Base-by-base conservation (phyloP, 2,888 invertebrate genomes). In the Diplolepis rosae region DNA sequence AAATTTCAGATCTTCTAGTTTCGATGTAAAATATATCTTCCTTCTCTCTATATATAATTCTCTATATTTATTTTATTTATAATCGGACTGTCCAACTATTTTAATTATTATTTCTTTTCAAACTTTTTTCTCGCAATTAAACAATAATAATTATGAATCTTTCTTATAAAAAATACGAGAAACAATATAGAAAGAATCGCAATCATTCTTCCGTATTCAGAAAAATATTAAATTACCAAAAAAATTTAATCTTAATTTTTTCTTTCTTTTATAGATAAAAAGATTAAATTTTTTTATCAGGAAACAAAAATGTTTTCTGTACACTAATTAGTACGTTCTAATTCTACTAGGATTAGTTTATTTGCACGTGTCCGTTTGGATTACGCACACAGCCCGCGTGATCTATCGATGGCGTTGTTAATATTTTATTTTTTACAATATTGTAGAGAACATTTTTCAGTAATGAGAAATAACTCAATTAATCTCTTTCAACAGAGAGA, bases 21-120 rank as follows among this genome's bases (percentile, higher is more conserved):
- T 70, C 68, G 70, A 68, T 72, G 71, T 77, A 79, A 82, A 80
- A 77, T 72, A 48, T 70, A 71, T 45, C 32, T 79, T 56, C 68
- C 74, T 77, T 74, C 52, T 72, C 68, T 71, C 70, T 54, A 28
- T 65, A 30, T 73, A 68, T 69, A 68, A 68, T 70, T 75, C 61
- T 75, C 54, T 56, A 73, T 74, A 74, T 66, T 68, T 70, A 72
- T 69, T 73, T 73, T 66, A 65, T 67, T 72, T 50, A 72, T 61
- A 72, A 72, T 61, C 68, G 52, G 69, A 52, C 69, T 48, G 70
- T 70, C 67, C 51, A 67, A 68, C 65, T 68, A 56, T 27, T 56
- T 67, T 35, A 50, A 65, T 66, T 39, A 72, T 45, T 18, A 7
- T 18, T 7, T 39, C 2, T 13, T n/a, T n/a, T 45, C 30, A 15